Evolutionary conservation across 2,888 invertebrate species (phyloP).

Genomic region (Sisyra terminalis): DNA sequence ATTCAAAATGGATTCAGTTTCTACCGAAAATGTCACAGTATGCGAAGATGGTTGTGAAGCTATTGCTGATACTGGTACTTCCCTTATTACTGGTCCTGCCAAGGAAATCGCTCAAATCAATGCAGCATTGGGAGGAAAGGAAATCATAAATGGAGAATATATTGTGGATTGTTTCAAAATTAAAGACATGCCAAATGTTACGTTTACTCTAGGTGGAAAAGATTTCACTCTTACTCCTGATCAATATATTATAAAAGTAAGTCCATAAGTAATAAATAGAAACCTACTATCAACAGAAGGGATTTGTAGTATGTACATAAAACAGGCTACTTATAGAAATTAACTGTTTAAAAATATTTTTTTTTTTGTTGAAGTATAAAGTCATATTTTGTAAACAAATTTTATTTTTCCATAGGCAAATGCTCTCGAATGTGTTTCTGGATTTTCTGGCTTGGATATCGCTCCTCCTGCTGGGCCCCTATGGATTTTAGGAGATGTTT

Average conservation of each 20-base stretch:
- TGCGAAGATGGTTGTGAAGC: conserved; percentile 70
- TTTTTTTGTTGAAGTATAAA: too few species aligned
- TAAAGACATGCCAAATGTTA: conserved; percentile 53
- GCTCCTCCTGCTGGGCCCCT: too few species aligned
- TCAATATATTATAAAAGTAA: conserved; percentile 41
- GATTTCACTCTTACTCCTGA: conserved; percentile 66
- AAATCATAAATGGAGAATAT: too few species aligned
- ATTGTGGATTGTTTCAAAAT: conserved; percentile 62
- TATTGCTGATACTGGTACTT: conserved; percentile 86
- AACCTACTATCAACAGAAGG: conserved; percentile 42
- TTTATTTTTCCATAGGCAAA: too few species aligned
- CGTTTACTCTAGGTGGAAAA: conserved; percentile 51
- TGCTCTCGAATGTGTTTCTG: too few species aligned
- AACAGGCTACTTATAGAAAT: background rate
- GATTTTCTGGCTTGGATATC: too few species aligned
- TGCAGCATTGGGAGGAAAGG: conserved; percentile 54
- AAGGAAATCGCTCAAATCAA: conserved; percentile 58
- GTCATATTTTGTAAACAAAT: too few species aligned
- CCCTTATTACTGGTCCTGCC: conserved; percentile 73
- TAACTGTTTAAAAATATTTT: too few species aligned
- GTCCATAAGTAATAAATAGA: conserved; percentile 1
- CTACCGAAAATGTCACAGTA: conserved; percentile 32
- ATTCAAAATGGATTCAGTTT: conserved; percentile 63
- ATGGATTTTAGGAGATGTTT: too few species aligned
- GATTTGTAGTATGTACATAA: too few species aligned